phyloP scores from a whole-genome alignment of 2,797 vertebrate species.

The Sebastes vulpes region DNA sequence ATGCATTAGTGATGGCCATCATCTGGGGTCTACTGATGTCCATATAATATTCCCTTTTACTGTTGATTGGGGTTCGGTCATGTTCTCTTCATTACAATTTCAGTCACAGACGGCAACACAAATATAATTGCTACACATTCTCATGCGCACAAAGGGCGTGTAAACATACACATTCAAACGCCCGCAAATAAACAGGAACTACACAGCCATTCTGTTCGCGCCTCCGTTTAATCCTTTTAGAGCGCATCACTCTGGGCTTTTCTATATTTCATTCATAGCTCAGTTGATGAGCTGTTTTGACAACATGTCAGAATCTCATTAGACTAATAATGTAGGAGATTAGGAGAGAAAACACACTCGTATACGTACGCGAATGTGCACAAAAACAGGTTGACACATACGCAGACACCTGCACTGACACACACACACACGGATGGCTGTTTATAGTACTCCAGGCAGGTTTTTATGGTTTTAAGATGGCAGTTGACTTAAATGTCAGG shows the following conservation, averaged over 20 bases:
- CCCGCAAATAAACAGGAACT: constrained; percentile 34
- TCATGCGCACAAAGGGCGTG: constrained; percentile 8
- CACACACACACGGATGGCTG: neutral
- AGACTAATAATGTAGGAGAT: constrained; percentile 70
- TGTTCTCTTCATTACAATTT: constrained; percentile 61
- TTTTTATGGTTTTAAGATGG: constrained; percentile 63
- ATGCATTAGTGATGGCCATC: constrained; percentile 73
- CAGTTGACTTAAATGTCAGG: constrained; percentile 72
- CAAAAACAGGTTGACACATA: neutral
- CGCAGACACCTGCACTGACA: neutral
- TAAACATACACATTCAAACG: constrained; percentile 28
- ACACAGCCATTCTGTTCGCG: constrained; percentile 45
- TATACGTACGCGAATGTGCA: neutral
- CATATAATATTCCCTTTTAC: constrained; percentile 72
- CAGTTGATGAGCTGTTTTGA: constrained; percentile 80
- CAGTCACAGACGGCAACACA: constrained; percentile 40
- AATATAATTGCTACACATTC: constrained; percentile 31
- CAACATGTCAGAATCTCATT: constrained; percentile 80
- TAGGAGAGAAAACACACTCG: constrained; percentile 32
- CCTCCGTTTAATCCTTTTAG: constrained; percentile 73
- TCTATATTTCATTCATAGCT: constrained; percentile 76
- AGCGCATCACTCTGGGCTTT: constrained; percentile 59
- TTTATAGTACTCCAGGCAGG: constrained; percentile 33
- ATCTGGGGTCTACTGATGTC: constrained; percentile 65
- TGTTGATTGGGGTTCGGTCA: constrained; percentile 52